These are phyloP conservation scores for Onychomys arenicola DNA, from an alignment of 2,797 vertebrate species.

Conservation along the genomic window DNA sequence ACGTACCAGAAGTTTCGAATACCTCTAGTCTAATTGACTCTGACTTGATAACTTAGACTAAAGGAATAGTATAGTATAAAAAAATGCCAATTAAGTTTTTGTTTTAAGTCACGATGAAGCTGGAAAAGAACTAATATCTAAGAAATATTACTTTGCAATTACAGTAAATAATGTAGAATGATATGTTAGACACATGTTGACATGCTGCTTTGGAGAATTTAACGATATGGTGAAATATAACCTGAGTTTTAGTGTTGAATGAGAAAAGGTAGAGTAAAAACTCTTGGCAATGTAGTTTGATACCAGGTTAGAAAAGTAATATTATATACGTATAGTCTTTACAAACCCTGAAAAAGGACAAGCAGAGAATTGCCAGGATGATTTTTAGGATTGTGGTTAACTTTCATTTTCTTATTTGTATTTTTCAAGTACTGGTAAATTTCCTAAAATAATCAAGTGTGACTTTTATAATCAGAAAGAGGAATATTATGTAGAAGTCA, in stretches of 20 bases:
- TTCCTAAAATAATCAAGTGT: constrained; percentile 16
- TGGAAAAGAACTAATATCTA: neutral
- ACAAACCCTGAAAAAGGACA: neutral
- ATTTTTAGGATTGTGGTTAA: neutral
- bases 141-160: neutral
- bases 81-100: neutral
- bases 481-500: neutral
- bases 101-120: neutral
- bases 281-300: neutral
- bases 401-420: constrained; percentile 29
- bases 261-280: neutral
- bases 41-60: neutral
- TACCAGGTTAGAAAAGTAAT: neutral
- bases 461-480: neutral
- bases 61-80: neutral
- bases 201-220: neutral
- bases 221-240: neutral
- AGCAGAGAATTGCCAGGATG: neutral
- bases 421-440: neutral
- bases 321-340: neutral
- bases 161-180: neutral
- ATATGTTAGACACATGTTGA: neutral
- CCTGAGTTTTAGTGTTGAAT: neutral
- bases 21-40: neutral
- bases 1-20: neutral